Conservation (phyloP, 1,140 invertebrate species). For the Olivierus martensii region DNA sequence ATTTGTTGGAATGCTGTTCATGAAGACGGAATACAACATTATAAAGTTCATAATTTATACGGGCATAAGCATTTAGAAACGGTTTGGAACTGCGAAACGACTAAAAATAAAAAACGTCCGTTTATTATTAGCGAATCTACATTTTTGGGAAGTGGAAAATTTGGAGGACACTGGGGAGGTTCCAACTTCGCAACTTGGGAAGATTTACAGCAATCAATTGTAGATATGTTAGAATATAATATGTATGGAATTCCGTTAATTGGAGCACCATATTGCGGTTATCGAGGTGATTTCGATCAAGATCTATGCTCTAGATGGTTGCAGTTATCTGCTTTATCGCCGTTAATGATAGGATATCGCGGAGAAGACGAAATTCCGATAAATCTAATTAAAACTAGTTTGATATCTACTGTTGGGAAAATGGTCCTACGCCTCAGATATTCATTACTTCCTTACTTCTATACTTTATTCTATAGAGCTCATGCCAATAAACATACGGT, state of each 20-base stretch:
- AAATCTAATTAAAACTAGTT: too few relatives aligned
- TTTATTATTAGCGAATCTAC: conserved; percentile 7
- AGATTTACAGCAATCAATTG: conserved; percentile 6
- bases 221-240: conserved; percentile 22
- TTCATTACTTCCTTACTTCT: too few relatives aligned
- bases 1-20: conserved; percentile 69
- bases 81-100: background rate
- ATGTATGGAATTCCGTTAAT: conserved; percentile 33
- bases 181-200: conserved; percentile 8
- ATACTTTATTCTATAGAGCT: too few relatives aligned
- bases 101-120: background rate
- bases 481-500: too few relatives aligned
- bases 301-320: conserved; percentile 33
- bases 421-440: too few relatives aligned
- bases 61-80: conserved; percentile 30
- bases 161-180: conserved; percentile 12
- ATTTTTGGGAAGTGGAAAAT: conserved; percentile 9
- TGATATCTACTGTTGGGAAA: too few relatives aligned
- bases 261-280: conserved; percentile 34
- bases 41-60: conserved; percentile 69
- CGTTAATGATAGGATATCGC: conserved; percentile 8
- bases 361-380: too few relatives aligned
- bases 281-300: conserved; percentile 23
- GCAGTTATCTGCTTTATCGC: conserved; percentile 26
- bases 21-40: conserved; percentile 41